Evolutionary conservation across 2,888 invertebrate species (phyloP).

Genomic region (Ophion obscuratus): DNA sequence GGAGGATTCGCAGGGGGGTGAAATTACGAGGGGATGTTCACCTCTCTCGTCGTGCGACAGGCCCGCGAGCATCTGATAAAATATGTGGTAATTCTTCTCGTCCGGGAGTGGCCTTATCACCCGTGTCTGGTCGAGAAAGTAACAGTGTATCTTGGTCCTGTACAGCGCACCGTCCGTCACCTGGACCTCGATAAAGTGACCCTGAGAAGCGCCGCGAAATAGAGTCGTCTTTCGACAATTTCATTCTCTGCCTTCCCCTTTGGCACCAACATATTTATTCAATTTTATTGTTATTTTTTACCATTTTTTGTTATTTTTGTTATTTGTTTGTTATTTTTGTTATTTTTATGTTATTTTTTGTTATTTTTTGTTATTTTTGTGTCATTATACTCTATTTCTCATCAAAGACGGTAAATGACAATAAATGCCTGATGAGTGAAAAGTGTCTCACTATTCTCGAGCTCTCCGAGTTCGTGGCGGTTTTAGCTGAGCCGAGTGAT

Average conservation of each 20-base stretch:
- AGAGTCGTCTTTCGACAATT: neutral
- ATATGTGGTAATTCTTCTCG: constrained; percentile 98
- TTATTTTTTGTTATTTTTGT: too few relatives aligned
- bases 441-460: constrained; percentile 92
- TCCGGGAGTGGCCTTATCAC: constrained; percentile 93
- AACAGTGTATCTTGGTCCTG: constrained; percentile 98
- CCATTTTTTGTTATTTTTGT: neutral
- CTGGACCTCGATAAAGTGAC: constrained; percentile 98
- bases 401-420: neutral
- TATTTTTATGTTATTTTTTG: neutral
- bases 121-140: constrained; percentile 96
- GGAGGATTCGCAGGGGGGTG: neutral
- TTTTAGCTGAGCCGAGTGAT: constrained; percentile 96
- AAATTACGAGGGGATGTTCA: constrained; percentile 74
- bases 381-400: neutral
- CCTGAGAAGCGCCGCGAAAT: constrained; percentile 85
- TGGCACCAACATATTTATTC: neutral
- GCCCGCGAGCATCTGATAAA: constrained; percentile 97
- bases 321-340: neutral
- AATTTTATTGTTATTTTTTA: neutral
- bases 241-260: neutral
- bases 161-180: constrained; percentile 97
- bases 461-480: constrained; percentile 95
- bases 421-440: constrained; percentile 22
- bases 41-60: constrained; percentile 93